A percentile compares a stretch with the other conserved stretches of the same genome.
Conservation (phyloP, 2,113 vertebrate species). For the Coptodon bakossiorum region DNA sequence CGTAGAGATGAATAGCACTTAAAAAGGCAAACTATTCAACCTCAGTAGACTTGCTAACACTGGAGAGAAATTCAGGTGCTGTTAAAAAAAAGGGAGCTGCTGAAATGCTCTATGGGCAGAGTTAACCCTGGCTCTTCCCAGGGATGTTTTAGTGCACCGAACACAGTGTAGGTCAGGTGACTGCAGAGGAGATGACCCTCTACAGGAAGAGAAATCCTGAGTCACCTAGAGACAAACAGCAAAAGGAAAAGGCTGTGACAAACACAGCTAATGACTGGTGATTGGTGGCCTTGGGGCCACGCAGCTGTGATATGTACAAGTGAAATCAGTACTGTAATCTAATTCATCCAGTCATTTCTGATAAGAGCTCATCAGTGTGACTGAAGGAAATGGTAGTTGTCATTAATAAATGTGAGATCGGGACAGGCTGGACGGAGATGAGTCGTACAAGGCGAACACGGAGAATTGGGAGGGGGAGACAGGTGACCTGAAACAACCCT, state of each 20-base stretch:
- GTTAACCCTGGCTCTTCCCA: background rate
- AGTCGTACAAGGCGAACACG: background rate
- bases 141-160: constrained; percentile 27
- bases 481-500: constrained; percentile 65
- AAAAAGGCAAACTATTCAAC: constrained; percentile 5
- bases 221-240: constrained; percentile 31
- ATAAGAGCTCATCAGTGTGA: constrained; percentile 5
- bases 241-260: background rate
- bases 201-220: constrained; percentile 45
- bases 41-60: background rate
- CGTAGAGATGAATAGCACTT: background rate
- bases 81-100: background rate
- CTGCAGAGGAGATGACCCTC: constrained; percentile 38
- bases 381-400: constrained; percentile 11
- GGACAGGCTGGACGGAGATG: constrained; percentile 6
- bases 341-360: constrained; percentile 5
- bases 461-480: constrained; percentile 19
- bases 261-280: constrained; percentile 12
- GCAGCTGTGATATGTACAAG: constrained; percentile 35
- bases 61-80: constrained; percentile 1
- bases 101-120: background rate
- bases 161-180: constrained; percentile 60
- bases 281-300: background rate
- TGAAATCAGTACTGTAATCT: constrained; percentile 8
- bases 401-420: constrained; percentile 23